Evolutionary conservation across 2,113 vertebrate species (phyloP), one percentile per base, ranked within the genome.

Genomic region (Rhodinocichla rosea): DNA sequence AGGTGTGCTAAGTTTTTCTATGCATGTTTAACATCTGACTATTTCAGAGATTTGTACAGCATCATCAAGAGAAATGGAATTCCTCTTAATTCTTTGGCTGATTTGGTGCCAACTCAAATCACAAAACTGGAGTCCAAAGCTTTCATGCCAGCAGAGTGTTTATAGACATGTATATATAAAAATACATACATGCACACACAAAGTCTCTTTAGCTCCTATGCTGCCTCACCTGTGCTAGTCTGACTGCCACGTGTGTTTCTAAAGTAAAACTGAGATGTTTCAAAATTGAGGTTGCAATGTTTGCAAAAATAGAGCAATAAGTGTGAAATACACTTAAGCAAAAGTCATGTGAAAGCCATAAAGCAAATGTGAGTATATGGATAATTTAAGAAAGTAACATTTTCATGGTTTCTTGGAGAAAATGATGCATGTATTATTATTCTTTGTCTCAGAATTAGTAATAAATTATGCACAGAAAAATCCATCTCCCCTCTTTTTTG

Each of bases 341-440:
- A 77, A 78, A 69, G 24, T 63, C 17, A 21, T 6, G 53, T 50
- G 71, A 94, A 96, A 92, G 30, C 71, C 26, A 32, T 87, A 67
- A 86, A 45, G 33, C 15, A 75, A n/a, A 14, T 65, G 53, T 85
- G 59, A 16, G 17, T 84, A 64, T 90, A 65, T 57, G 76, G 67
- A 90, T 96, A 95, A 87, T 90, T 92, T 89, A 50, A 65, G 60
- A 91, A 90, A 95, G 47, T n/a, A 62, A 50, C 4, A 52, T 96
- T 89, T 90, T 87, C 78, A 86, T 37, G 9, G 75, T 65, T 91
- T 80, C 52, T 92, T 82, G 73, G 15, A 42, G 68, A 91, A 95
- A 95, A 73, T 55, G 2, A 65, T 40, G 44, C 30, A 16, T 82
- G 35, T 71, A 69, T 90, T 95, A 77, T 59, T 89, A 71, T 59